Base-by-base conservation (phyloP, 37 sponge, comb jelly and placozoan genomes). In the Axinella damicornis region DNA sequence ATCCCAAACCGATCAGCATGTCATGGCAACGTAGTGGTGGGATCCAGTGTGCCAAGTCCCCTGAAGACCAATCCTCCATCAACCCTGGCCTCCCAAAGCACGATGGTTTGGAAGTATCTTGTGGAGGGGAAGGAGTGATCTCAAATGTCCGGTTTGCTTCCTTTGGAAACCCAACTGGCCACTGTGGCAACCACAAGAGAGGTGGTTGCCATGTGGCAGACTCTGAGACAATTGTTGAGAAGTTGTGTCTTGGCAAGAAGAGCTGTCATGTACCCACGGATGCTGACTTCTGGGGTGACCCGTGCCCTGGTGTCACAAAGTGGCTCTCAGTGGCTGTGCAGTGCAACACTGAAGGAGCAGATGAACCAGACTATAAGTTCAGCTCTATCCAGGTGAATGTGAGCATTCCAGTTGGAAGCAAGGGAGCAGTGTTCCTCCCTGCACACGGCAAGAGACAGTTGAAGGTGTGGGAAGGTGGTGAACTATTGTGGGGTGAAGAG, bases 11-110 rank as follows among this genome's bases (percentile, higher is more conserved):
- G 11, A 31, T 90, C 19, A 40, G 79, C 57, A 68, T 80, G 63
- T 66, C 73, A 6, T 90, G 90, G 90, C 59, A 79, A 25, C 54
- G 84, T 65, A 38, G 65, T 24, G 85, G 85, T 32, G 72, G 85
- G 20, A 28, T 84, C 22, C 85, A 77, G 28, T 90, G 90, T 59
- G 78, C 67, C 71, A 90, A 84, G 41, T 37, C 72, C 11, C 63
- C 85, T 20, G 90, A 88, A 58, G 53, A 86, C 22, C 70, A 65
- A 35, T 64, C 79, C 18, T 65, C 66, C 18, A 38, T 79, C 40
- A 79, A 61, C 34, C 65, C 65, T 46, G 33, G 55, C 35, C 77
- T 76, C 2, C 77, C 77, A 2, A 59, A 76, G 27, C 57, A 76
- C 33, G 14, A 59, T 57, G 77, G 62, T 28, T 53, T 79, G 53